These are phyloP conservation scores for Zaprionus kolodkinae DNA, from an alignment of 1,140 invertebrate species.

Conservation along the genomic window DNA sequence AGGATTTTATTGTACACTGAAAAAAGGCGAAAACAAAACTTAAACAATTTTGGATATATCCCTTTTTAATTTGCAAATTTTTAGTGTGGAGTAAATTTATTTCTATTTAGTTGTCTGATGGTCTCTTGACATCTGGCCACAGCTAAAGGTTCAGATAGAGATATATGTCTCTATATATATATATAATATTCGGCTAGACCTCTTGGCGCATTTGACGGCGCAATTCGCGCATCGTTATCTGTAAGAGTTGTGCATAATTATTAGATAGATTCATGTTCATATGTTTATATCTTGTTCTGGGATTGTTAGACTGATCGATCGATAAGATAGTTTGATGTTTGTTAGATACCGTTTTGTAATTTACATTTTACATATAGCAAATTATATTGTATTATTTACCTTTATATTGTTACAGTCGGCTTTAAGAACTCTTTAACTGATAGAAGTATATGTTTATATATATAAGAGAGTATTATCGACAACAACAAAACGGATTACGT, in stretches of 20 bases:
- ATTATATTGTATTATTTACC: conserved; percentile 52
- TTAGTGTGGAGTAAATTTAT: background rate
- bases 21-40: background rate
- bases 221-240: conserved; percentile 74
- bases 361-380: conserved; percentile 11
- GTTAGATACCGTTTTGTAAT: conserved; percentile 45
- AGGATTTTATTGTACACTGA: background rate
- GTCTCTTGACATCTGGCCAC: background rate
- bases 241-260: conserved; percentile 41
- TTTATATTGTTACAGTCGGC: conserved; percentile 43
- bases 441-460: conserved; percentile 30
- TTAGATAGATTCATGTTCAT: conserved; percentile 21
- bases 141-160: background rate
- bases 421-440: conserved; percentile 36
- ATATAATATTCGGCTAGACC: conserved; percentile 5
- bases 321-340: conserved; percentile 3
- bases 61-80: background rate
- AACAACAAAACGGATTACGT: conserved; percentile 27
- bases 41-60: background rate
- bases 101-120: background rate
- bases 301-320: background rate
- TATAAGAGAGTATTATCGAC: conserved; percentile 34
- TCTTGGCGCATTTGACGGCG: conserved; percentile 63
- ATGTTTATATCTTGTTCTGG: background rate
- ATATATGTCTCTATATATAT: background rate